Evolutionary conservation across 2,888 invertebrate species (phyloP).

Genomic region (Dasysyrphus albostriatus): DNA sequence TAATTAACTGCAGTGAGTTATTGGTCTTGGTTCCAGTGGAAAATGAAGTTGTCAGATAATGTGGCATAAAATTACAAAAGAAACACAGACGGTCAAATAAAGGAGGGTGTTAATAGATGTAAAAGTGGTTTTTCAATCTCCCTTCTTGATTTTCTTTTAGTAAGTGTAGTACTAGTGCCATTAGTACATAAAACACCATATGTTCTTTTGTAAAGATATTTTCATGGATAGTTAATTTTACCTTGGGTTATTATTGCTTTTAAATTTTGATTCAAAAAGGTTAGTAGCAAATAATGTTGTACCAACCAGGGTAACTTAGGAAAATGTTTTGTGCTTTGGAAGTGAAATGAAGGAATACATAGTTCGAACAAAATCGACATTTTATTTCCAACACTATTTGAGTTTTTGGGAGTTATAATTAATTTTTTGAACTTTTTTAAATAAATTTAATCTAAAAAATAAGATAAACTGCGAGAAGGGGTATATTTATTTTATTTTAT

Average conservation of each 20-base stretch:
- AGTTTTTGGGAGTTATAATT: too few species aligned
- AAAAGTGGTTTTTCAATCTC: constrained; percentile 38
- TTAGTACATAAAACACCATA: constrained; percentile 47
- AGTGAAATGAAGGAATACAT: too few species aligned
- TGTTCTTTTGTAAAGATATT: constrained; percentile 74
- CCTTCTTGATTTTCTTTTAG: constrained; percentile 37
- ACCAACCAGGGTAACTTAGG: not conserved
- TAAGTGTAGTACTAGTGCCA: constrained; percentile 16
- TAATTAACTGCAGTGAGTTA: constrained; percentile 81
- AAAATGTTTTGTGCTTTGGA: not conserved
- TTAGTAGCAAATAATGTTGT: not conserved
- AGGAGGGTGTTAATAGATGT: constrained; percentile 54
- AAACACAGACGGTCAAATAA: constrained; percentile 37
- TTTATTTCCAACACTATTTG: too few species aligned
- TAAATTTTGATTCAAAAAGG: constrained; percentile 57
- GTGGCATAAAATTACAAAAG: constrained; percentile 38
- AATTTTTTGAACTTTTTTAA: too few species aligned
- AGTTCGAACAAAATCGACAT: too few species aligned
- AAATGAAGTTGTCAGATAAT: constrained; percentile 67
- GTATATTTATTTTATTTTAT: too few species aligned
- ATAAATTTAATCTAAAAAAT: too few species aligned
- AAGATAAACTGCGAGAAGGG: too few species aligned
- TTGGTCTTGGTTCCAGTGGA: constrained; percentile 38
- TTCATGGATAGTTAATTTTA: constrained; percentile 83
- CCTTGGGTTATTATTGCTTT: constrained; percentile 81